A percentile compares a stretch with the other conserved stretches of the same genome.
These are phyloP conservation scores for Thamnophis elegans DNA, from an alignment of 2,797 vertebrate species.

Conservation along the genomic window DNA sequence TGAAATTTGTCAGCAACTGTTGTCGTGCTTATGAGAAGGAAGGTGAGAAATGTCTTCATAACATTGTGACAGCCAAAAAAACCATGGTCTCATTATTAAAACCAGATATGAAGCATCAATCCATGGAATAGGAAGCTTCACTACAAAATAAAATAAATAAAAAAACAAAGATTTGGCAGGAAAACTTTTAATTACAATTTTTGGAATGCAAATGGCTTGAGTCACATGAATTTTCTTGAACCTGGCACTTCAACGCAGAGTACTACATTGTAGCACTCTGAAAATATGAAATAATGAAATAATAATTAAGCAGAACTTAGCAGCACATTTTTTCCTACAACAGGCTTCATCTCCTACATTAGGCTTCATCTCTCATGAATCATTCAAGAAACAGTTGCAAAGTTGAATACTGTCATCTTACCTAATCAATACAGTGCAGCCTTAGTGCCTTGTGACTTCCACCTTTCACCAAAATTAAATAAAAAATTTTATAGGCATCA, in stretches of 20 bases:
- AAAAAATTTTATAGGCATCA: background rate
- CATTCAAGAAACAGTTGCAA: background rate
- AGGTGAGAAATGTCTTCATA: background rate
- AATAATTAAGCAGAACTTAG: background rate
- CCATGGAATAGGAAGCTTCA: background rate
- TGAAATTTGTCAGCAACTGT: background rate
- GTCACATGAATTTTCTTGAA: background rate
- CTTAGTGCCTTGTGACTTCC: background rate
- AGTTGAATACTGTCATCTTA: background rate
- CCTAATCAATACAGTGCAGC: background rate
- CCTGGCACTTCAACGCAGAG: background rate
- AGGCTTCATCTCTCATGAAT: background rate
- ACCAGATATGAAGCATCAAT: background rate
- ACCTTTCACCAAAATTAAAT: background rate
- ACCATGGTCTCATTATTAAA: background rate
- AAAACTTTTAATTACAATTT: background rate
- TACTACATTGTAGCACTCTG: background rate
- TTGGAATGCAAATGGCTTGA: background rate
- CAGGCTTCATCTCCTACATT: background rate
- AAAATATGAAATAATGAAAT: too few relatives aligned
- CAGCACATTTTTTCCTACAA: background rate
- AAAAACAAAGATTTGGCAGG: background rate
- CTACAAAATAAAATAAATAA: background rate
- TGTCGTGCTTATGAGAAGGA: background rate
- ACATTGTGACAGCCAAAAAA: background rate